Conservation (phyloP, 1,140 invertebrate species). For the Penaeus vannamei region DNA sequence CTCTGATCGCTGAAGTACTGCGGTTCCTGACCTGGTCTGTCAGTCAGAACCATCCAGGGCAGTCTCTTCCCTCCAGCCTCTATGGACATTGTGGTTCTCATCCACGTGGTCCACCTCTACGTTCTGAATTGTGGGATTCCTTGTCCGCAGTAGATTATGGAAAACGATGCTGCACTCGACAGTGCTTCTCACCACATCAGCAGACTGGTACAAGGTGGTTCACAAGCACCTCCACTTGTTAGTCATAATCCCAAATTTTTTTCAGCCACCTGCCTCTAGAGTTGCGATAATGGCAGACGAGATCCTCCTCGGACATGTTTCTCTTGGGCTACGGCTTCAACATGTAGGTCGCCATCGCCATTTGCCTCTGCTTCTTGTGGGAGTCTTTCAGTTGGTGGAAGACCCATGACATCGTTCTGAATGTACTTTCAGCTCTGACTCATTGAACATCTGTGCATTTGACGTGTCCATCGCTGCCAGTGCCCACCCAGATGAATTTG, state of each 20-base stretch:
- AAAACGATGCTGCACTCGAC: conserved; percentile 27
- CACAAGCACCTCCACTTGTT: conserved; percentile 11
- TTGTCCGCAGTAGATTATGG: conserved; percentile 32
- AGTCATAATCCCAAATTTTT: conserved; percentile 71
- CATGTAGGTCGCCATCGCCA: conserved; percentile 71
- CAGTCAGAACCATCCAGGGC: too few species aligned
- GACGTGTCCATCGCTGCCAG: conserved; percentile 66
- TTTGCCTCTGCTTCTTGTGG: too few species aligned
- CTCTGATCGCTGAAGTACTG: too few species aligned
- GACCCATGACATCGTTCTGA: conserved; percentile 1
- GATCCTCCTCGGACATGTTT: conserved; percentile 69
- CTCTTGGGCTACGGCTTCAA: conserved; percentile 72
- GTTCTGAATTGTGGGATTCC: conserved; percentile 20
- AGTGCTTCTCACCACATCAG: neutral
- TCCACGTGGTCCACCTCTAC: conserved; percentile 1
- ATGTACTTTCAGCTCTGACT: conserved; percentile 14
- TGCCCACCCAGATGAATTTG: conserved; percentile 69
- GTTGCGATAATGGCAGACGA: conserved; percentile 73
- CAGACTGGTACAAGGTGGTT: conserved; percentile 25
- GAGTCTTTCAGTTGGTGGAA: neutral
- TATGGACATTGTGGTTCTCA: neutral
- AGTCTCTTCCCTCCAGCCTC: neutral
- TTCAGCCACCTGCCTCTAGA: conserved; percentile 70
- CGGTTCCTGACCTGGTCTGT: too few species aligned
- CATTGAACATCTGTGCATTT: conserved; percentile 29